Base-by-base conservation (phyloP, 2,888 invertebrate species). In the Brenthis hecate region DNA sequence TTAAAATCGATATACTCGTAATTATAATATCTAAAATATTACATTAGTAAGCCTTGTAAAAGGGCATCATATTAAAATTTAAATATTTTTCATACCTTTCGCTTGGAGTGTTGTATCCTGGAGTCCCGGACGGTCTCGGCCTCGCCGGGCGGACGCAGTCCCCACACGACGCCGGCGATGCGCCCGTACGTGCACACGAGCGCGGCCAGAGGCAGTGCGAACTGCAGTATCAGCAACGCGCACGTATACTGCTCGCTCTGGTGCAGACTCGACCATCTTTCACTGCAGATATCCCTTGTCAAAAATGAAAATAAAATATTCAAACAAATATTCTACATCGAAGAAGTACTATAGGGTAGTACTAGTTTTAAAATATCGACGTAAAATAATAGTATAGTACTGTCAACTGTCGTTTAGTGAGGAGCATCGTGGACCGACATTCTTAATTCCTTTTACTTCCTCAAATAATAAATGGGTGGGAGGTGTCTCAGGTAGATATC, bases 121-220 rank as follows among this genome's bases (percentile, higher is more conserved):
- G 95, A 95, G 89, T 98, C 98, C 60, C 98, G 92, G 8, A 94
- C 94, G 72, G 96, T 95, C 82, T 98, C 96, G 0, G 98, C 97
- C 85, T 98, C 98, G 0, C 98, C 98, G 0, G 98, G 98, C 11
- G 97, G 96, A 47, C 95, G 93, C 76, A 96, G 88, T 36, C 96
- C 97, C 97, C 98, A 98, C 58, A 98, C 97, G 6, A 96, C 96
- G 60, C 96, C 93, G 0, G 96, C 98, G 69, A 98, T 98, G 76
- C 96, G 94, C 1, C 96, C 95, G 83, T 98, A 98, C 0, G 98
- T 97, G 83, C 96, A 96, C 64, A 97, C 91, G 14, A 98, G 94
- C 36, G 97, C 97, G 19, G 94, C 85, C 73, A 98, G 92, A 0
- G 98, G 98, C 73, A 98, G 92, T 73, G 96, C 94, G 84, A 98